Evolutionary conservation across 1,140 invertebrate species (phyloP), one percentile per base, ranked within the genome.

Genomic region (Mycetomoellerius zeteki): DNA sequence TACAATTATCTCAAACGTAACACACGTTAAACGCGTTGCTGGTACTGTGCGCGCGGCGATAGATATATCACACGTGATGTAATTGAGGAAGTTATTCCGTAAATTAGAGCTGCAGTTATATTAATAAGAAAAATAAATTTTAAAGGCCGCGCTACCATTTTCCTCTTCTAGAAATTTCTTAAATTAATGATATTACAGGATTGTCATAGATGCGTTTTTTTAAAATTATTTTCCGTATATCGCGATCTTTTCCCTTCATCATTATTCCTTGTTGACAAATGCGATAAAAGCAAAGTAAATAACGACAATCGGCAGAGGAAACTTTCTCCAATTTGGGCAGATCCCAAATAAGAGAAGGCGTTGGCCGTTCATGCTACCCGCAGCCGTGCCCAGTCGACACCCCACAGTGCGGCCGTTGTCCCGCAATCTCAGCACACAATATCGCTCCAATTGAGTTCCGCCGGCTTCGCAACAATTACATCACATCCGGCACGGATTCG

Each of bases 401-500:
- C n/a, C 8, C 8, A 10, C 47, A 24, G 7, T 6, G 1, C 24
- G 52, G 30, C 54, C 33, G 54, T 76, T 76, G 54, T 60, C 73
- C 33, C 21, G 73, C 33, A 60, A 60, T 76, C 54, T 60, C 73
- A 33, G 7, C 16, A 21, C 16, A 76, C 73, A 76, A 60, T 76
- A 76, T 76, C 54, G 73, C 33, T 16, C 54, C 54, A 76, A 76
- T 76, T 76, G 73, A 60, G 33, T 60, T 58, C 54, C 33, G 12
- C 10, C 10, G 16, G 50, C 58, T 71, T 80, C 14, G 30, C 12
- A 73, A 65, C 76, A 81, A 81, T 88, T 88, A 72, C 86, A 64
- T 80, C 85, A 86, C 62, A 86, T 88, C 86, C 86, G 84, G 73
- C 50, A 78, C 33, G 24, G 47, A 88, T 62, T 69, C 37, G 21